These are phyloP conservation scores for Phorcus lineatus DNA, from an alignment of 2,888 invertebrate genomes.

Conservation along the genomic window DNA sequence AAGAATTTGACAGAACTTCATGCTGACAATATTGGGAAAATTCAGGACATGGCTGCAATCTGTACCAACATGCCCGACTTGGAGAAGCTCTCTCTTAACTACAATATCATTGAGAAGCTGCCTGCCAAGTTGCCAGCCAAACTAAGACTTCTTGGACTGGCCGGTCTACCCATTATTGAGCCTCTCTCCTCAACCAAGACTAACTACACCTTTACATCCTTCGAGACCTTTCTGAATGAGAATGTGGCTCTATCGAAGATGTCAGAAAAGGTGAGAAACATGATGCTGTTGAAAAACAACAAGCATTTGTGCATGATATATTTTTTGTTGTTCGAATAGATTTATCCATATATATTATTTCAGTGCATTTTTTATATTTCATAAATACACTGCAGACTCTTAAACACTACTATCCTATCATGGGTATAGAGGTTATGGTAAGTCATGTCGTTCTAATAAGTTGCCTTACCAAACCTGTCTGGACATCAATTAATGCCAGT, in stretches of 20 bases:
- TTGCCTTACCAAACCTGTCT: too few species aligned
- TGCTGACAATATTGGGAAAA: conserved; percentile 57
- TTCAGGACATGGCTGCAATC: conserved; percentile 43
- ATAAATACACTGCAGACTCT: too few species aligned
- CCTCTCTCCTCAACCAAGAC: conserved; percentile 33
- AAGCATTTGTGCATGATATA: too few species aligned
- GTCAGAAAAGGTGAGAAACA: neutral
- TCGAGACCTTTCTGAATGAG: conserved; percentile 26
- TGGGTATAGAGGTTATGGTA: too few species aligned
- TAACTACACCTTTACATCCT: conserved; percentile 26
- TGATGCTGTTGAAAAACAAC: neutral
- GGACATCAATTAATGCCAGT: too few species aligned
- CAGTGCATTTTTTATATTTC: too few species aligned
- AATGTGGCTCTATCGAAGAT: conserved; percentile 25
- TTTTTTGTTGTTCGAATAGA: too few species aligned
- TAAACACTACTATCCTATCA: too few species aligned
- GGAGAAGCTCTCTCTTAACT: conserved; percentile 46
- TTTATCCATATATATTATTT: too few species aligned
- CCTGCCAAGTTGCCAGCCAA: conserved; percentile 47
- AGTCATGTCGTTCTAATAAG: too few species aligned
- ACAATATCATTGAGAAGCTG: conserved; percentile 44
- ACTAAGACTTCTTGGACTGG: conserved; percentile 56
- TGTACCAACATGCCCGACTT: conserved; percentile 48
- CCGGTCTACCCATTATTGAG: conserved; percentile 63
- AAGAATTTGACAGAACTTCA: conserved; percentile 49